Base-by-base conservation (phyloP, 2,113 vertebrate genomes). In the Lepidothrix coronata region DNA sequence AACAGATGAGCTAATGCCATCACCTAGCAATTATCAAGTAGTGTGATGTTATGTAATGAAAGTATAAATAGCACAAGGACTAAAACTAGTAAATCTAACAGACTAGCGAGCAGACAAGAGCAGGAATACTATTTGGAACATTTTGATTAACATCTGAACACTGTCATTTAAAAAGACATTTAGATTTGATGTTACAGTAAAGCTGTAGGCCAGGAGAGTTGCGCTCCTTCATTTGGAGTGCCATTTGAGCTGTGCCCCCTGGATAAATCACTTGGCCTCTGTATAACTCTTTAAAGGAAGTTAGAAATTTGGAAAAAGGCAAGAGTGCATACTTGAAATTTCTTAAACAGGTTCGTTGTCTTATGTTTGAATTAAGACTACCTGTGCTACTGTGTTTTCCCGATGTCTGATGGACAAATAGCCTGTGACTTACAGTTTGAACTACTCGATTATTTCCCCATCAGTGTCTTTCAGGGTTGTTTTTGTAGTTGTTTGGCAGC, bases 31-130 rank as follows among this genome's bases (percentile, higher is more conserved):
- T 97, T 96, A 94, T 75, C 94, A 88, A 77, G 41, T 31, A 89
- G 91, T 89, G 74, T 91, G 94, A 79, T 68, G 82, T 96, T 97
- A 94, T 91, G 71, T 96, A 97, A 97, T 96, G 83, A 35, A 89
- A 90, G 91, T 96, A 97, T 95, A 96, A 96, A 96, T 96, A 96
- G 86, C 89, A 78, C 5, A 1, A 74, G 78, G 67, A 80, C 83
- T 95, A 76, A 83, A 93, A 85, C 95, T 83, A 87, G 86, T 91
- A 89, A 96, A 91, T 72, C 70, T 93, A 79, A 88, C 78, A 95
- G 95, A 77, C 84, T 88, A 88, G 55, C 0, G 5, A 96, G 84
- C 87, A 96, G 96, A 94, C 81, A 59, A 68, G 84, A 94, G 81
- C 63, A 86, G 73, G n/a, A 86, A 39, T 91, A 79, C 62, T 82